Evolutionary conservation across 1,140 invertebrate species (phyloP), one percentile per base, ranked within the genome.

Genomic region (Listronotus oregonensis): DNA sequence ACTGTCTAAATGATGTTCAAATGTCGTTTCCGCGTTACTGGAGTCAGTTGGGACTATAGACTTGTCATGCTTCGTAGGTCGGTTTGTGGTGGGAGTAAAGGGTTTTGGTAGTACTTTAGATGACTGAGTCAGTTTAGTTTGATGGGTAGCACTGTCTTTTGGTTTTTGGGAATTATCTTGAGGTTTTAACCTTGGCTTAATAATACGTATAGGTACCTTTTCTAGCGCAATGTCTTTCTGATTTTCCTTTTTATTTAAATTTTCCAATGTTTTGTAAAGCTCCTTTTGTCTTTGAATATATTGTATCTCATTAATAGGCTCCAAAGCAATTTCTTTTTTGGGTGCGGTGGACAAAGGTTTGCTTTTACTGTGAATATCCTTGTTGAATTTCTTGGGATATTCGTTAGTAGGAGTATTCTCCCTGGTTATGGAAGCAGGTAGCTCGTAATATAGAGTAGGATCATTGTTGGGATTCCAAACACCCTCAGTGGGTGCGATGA

Each of bases 381-480:
- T 69, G 59, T 74, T 77, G 66, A 70, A 79, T 65, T 79, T 79
- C 63, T 78, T 79, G 5, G 77, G 76, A 61, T 71, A 74, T 14
- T 64, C 14, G 14, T 73, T 72, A 10, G 77, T 78, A 5, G 78
- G 76, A 15, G 57, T 39, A 17, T 18, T 43, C 17, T 60, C 66
- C 31, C 71, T 71, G 21, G 69, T 75, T 39, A 74, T 32, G 9
- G 62, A 55, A 14, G 69, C 59, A 6, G 73, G 73, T 10, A 75
- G 44, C 64, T 72, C 70, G 60, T 78, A 78, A 50, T 75, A 77
- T 14, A 75, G 71, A 32, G 68, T 75, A 5, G 77, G 76, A 62
- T 79, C 74, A 42, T 78, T 77, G 32, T 78, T 66, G 0, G 78
- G 77, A 61, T 79, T 79, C 77, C 77, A 79, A 17, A 51, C 47